These are phyloP conservation scores for Pheosia tremula DNA, from an alignment of 2,888 invertebrate genomes.

Conservation along the genomic window DNA sequence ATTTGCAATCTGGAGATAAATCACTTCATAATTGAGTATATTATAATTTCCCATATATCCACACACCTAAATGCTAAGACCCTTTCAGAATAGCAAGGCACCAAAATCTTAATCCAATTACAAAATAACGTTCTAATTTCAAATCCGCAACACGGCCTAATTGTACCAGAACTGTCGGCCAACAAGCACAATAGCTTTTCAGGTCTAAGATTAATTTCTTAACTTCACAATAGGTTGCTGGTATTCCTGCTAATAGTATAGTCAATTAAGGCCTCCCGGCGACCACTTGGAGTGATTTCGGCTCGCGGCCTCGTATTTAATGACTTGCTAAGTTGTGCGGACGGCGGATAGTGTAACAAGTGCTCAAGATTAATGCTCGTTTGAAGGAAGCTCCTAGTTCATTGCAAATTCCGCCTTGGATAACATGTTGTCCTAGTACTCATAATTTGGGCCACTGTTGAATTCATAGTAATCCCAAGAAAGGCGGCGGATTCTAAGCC, in stretches of 20 bases:
- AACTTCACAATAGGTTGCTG: slow-evolving; percentile 45
- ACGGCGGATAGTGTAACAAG: slow-evolving; percentile 27
- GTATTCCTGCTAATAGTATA: slow-evolving; percentile 39
- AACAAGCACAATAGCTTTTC: slow-evolving; percentile 37
- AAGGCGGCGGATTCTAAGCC: too few relatives aligned
- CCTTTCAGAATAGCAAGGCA: neutral
- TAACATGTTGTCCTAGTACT: neutral
- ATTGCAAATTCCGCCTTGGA: neutral
- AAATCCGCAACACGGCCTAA: slow-evolving; percentile 16
- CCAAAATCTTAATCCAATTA: neutral
- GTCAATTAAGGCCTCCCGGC: slow-evolving; percentile 43
- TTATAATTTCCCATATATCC: neutral
- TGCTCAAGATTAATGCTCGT: slow-evolving; percentile 6
- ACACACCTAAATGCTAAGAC: neutral
- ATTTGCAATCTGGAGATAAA: too few relatives aligned
- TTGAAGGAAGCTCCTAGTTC: neutral
- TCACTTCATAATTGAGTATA: too few relatives aligned
- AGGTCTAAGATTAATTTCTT: slow-evolving; percentile 46
- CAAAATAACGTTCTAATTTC: neutral
- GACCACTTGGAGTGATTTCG: slow-evolving; percentile 41
- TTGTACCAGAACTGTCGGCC: slow-evolving; percentile 35
- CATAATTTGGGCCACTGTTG: neutral
- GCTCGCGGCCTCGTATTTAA: slow-evolving; percentile 32
- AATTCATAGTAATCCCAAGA: too few relatives aligned
- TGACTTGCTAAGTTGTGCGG: slow-evolving; percentile 35